phyloP scores from a whole-genome alignment of 2,888 invertebrate genomes.

The Standfussiana lucernea region DNA sequence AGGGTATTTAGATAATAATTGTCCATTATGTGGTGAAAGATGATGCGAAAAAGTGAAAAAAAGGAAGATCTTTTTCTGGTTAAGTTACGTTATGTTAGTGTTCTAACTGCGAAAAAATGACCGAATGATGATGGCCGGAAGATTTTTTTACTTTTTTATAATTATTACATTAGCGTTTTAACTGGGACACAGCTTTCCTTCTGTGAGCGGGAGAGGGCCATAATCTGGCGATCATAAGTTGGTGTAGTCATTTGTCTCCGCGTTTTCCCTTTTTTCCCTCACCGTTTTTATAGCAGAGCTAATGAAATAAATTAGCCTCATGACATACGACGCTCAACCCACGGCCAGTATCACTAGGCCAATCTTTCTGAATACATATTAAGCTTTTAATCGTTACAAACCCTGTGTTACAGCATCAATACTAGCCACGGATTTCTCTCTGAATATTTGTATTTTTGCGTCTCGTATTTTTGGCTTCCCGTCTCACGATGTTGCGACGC shows the following conservation, averaged over 20 bases:
- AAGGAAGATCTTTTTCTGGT: too few species aligned
- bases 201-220: background rate
- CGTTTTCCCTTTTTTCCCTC: background rate
- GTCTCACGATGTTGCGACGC: background rate
- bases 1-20: background rate
- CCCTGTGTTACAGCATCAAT: background rate
- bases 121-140: background rate
- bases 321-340: background rate
- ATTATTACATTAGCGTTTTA: background rate
- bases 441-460: slow-evolving; percentile 19
- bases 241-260: background rate
- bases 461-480: background rate
- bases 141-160: background rate
- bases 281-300: background rate
- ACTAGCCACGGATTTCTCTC: background rate
- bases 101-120: background rate
- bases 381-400: background rate
- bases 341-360: background rate
- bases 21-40: background rate
- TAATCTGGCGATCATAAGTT: background rate
- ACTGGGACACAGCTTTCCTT: background rate
- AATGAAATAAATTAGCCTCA: background rate
- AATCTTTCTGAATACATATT: background rate
- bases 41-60: background rate
- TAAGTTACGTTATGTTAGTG: too few species aligned